Evolutionary conservation across 2,888 invertebrate genomes (phyloP).

Genomic region (Mythimna vitellina): DNA sequence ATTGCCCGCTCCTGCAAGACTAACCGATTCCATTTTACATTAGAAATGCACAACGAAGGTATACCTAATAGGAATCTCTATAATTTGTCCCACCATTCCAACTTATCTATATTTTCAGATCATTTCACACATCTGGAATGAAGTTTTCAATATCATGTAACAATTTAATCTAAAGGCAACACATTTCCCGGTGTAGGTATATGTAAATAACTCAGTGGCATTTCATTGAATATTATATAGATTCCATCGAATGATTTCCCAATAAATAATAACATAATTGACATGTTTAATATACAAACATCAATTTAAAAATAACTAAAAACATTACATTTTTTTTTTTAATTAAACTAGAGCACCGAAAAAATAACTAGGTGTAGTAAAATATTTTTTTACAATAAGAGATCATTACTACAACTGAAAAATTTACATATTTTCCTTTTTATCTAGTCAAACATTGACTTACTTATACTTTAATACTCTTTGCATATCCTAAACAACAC

Average conservation of each 20-base stretch:
- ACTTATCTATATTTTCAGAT: conserved; percentile 65
- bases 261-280: conserved; percentile 66
- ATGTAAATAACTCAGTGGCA: conserved; percentile 49
- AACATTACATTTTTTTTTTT: conserved; percentile 41
- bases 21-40: conserved; percentile 34
- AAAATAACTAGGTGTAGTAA: conserved; percentile 65
- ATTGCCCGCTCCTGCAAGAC: conserved; percentile 43
- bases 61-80: conserved; percentile 77
- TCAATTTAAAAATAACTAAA: conserved; percentile 58
- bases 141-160: conserved; percentile 51
- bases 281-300: conserved; percentile 59
- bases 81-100: conserved; percentile 58
- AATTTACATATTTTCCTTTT: conserved; percentile 58
- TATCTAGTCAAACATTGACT: conserved; percentile 52
- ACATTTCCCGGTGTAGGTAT: conserved; percentile 39
- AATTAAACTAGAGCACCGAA: conserved; percentile 71
- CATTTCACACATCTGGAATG: conserved; percentile 67
- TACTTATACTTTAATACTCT: conserved; percentile 64
- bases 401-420: conserved; percentile 68
- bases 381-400: conserved; percentile 71
- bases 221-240: conserved; percentile 47
- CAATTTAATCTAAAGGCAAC: conserved; percentile 44
- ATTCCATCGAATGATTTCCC: conserved; percentile 50
- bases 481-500: conserved; percentile 64
- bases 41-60: conserved; percentile 69